Percentiles rank a stretch among this genome's conserved stretches.
phyloP scores from a whole-genome alignment of 64 coral and sea anemone genomes.

The Acropora yongei region DNA sequence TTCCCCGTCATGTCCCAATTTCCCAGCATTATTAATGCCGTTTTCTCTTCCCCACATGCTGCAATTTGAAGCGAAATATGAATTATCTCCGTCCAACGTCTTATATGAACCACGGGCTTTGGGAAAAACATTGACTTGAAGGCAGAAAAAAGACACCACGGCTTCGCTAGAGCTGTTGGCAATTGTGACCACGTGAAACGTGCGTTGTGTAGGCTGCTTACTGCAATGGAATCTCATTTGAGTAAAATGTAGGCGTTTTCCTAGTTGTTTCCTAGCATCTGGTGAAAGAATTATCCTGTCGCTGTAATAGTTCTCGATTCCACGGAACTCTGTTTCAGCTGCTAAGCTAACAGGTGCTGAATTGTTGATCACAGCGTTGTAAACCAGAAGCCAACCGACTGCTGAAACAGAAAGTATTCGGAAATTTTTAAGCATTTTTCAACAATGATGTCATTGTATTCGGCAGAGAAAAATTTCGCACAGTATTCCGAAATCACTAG shows the following conservation, averaged over 20 bases:
- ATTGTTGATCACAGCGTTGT: neutral
- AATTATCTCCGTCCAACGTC: neutral
- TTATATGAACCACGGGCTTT: slow-evolving; percentile 5
- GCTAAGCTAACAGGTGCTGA: neutral
- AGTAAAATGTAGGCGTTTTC: neutral
- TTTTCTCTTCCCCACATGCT: neutral
- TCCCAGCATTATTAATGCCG: too few species aligned
- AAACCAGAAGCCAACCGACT: slow-evolving; percentile 26
- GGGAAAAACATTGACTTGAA: neutral
- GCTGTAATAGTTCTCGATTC: neutral
- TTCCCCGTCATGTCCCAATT: too few species aligned
- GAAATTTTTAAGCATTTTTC: neutral
- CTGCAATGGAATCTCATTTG: slow-evolving; percentile 48
- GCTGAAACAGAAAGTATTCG: slow-evolving; percentile 1
- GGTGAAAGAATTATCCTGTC: neutral
- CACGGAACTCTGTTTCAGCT: neutral
- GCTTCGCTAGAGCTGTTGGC: neutral
- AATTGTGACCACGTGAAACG: neutral
- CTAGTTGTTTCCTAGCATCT: neutral
- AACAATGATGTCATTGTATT: too few species aligned
- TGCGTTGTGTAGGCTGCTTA: neutral
- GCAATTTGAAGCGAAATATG: neutral
- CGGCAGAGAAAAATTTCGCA: too few species aligned
- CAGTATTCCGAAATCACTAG: neutral
- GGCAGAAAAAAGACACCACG: slow-evolving; percentile 8